Base-by-base conservation (phyloP, 2,113 vertebrate species). In the Elephantulus edwardii region DNA sequence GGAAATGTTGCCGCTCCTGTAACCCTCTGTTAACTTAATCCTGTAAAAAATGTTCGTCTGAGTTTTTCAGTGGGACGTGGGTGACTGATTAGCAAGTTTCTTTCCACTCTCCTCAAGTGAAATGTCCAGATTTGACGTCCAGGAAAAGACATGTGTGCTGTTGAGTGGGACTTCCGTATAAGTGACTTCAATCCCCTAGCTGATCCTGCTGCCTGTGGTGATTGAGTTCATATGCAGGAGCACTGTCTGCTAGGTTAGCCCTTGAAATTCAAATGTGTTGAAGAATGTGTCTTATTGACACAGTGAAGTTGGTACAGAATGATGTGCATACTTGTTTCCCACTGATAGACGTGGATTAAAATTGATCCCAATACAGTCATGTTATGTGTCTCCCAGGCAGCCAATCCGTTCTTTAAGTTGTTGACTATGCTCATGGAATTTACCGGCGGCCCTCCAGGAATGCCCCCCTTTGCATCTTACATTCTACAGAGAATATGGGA, bases 401-500 rank as follows among this genome's bases (percentile, higher is more conserved):
- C 99, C 30, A 99, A 99, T 94, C 99, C 99, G 54, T 99, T 99
- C 97, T 99, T 99, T 97, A 99, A 99, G 97, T 97, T 99, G 97
- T 97, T 99, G 95, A 99, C 99, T 24, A 99, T 99, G 99, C 95
- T 99, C 82, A 99, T 99, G 99, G 99, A 99, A 90, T 99, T 99
- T 97, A 98, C 99, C 17, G 99, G 99, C 11, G 99, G 99, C 38
- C 99, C 99, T 60, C 99, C 99, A 12, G 99, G 99, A 94, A 99
- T 99, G 99, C 99, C 99, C 46, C 99, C 99, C 40, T 99, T 99
- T 87, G 99, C 99, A 71, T 99, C 99, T 92, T 99, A 99, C 96
- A 99, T 99, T 94, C 98, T 99, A n/a, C 99, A 99, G 96, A 98
- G 99, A 97, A 99, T 99, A 97, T 99, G 99, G 99, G 99, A 99